A percentile compares a stretch with the other conserved stretches of the same genome.
phyloP scores from a whole-genome alignment of 2,113 vertebrate genomes.

The Xenopus tropicalis region UCB_Xtro_10.0 CM004445.2:134276501-134277000 shows the following conservation, averaged over 20 bases:
- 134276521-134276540: conserved; percentile 93
- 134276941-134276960: conserved; percentile 86
- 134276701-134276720: conserved; percentile 89
- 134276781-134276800: conserved; percentile 87
- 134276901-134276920: conserved; percentile 88
- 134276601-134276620: conserved; percentile 90
- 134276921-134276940: conserved; percentile 94
- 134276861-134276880: conserved; percentile 91
- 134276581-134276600: conserved; percentile 91
- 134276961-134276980: conserved; percentile 78
- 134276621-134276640: conserved; percentile 95
- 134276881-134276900: conserved; percentile 94
- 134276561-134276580: conserved; percentile 90
- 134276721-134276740: conserved; percentile 91
- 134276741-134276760: conserved; percentile 95
- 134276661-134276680: conserved; percentile 87
- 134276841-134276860: conserved; percentile 86
- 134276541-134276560: conserved; percentile 85
- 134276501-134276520: conserved; percentile 91
- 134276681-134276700: conserved; percentile 95
- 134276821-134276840: conserved; percentile 84
- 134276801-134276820: conserved; percentile 88
- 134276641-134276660: conserved; percentile 92
- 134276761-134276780: conserved; percentile 90
- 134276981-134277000: conserved; percentile 85